Evolutionary conservation across 1,140 invertebrate species (phyloP).

Genomic region (Panagrolaimus sp.): DNA sequence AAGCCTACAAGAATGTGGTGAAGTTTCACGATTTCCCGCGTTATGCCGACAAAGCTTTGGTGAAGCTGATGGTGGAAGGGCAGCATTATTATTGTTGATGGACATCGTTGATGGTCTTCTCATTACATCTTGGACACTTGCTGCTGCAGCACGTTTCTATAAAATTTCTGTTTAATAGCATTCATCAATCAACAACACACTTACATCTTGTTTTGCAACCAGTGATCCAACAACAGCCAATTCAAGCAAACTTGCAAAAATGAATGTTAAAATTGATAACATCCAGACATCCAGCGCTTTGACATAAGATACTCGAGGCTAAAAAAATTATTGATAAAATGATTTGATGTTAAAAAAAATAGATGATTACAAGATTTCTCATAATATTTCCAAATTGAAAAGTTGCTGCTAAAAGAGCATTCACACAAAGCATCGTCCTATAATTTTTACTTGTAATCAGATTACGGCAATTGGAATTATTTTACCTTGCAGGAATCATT

Average conservation of each 20-base stretch:
- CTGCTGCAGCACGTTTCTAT: neutral
- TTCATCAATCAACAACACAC: neutral
- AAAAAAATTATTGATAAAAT: conserved; percentile 19
- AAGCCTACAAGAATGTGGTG: conserved; percentile 15
- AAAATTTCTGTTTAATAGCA: neutral
- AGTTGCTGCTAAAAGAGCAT: conserved; percentile 42
- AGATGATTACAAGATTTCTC: conserved; percentile 44
- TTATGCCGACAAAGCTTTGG: conserved; percentile 21
- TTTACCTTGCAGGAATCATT: conserved; percentile 44
- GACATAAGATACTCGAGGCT: conserved; percentile 20
- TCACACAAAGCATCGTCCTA: conserved; percentile 32
- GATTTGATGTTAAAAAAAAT: conserved; percentile 35
- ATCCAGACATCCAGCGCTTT: conserved; percentile 46
- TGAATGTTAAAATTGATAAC: conserved; percentile 42
- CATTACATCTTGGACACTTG: neutral
- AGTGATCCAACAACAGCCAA: conserved; percentile 44
- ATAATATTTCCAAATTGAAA: conserved; percentile 54
- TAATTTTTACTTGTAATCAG: neutral
- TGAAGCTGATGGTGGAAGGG: conserved; percentile 10
- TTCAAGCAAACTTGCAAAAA: conserved; percentile 46
- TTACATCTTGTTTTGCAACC: conserved; percentile 25
- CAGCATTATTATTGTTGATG: neutral
- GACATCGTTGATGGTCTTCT: neutral
- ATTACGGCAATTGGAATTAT: conserved; percentile 19
- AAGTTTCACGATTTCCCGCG: neutral